phyloP scores from a whole-genome alignment of 2,797 vertebrate species.

The Myotis findleyi region DNA sequence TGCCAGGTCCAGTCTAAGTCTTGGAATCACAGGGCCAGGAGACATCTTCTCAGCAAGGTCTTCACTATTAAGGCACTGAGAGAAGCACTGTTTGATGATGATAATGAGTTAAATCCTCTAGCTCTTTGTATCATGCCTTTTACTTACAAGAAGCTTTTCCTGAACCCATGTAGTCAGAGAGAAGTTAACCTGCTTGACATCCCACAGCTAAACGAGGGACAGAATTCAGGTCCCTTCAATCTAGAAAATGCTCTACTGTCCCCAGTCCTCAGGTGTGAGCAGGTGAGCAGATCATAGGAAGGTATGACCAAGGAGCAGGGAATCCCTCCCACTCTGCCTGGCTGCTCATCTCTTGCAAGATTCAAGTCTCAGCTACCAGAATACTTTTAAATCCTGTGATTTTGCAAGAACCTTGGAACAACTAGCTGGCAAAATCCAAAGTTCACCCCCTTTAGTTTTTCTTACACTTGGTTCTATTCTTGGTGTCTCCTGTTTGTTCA shows the following conservation, averaged over 20 bases:
- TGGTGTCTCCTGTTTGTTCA: conserved; percentile 33
- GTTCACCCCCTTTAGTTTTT: conserved; percentile 55
- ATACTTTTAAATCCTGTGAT: conserved; percentile 71
- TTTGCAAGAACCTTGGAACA: conserved; percentile 46
- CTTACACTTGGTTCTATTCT: conserved; percentile 60
- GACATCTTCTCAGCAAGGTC: background rate
- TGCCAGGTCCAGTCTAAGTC: background rate
- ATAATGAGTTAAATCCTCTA: background rate
- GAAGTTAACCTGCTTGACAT: background rate
- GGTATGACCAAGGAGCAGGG: background rate
- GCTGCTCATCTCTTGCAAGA: background rate
- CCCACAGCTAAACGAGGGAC: background rate
- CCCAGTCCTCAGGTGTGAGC: background rate
- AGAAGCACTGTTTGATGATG: background rate
- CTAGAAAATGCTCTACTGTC: background rate
- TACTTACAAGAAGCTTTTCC: background rate
- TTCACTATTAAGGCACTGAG: background rate
- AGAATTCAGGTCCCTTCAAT: background rate
- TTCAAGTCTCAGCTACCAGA: background rate
- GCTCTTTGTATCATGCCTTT: background rate
- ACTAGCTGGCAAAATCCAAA: conserved; percentile 69
- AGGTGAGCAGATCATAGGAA: background rate
- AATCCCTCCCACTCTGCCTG: background rate
- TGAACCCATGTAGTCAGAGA: background rate
- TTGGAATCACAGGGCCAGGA: background rate